phyloP scores from a whole-genome alignment of 2,113 vertebrate species.

The rabbit (Oryctolagus cuniculus) region DNA sequence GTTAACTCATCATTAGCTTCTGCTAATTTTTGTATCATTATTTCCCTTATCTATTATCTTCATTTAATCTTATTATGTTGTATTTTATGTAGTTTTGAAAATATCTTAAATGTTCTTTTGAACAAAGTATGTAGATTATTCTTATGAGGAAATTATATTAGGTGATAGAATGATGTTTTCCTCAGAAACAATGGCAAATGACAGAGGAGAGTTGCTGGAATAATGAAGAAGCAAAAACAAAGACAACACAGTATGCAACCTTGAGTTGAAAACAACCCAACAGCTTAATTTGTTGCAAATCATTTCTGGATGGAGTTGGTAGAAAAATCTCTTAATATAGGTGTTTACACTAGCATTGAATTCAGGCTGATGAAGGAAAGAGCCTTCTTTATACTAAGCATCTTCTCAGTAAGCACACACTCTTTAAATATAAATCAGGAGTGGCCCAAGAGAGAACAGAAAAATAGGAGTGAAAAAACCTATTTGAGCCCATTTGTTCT shows the following conservation, averaged over 20 bases:
- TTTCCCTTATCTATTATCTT: background rate
- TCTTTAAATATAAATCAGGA: too few species aligned
- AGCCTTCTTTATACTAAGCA: background rate
- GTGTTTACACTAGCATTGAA: background rate
- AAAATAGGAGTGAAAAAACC: background rate
- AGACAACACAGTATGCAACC: background rate
- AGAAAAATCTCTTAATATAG: background rate
- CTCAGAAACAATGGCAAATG: background rate
- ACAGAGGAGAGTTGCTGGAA: background rate
- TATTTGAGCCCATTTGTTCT: background rate
- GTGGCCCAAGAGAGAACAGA: background rate
- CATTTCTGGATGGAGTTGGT: background rate
- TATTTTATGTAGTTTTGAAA: background rate
- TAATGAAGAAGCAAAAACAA: background rate
- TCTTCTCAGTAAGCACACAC: background rate
- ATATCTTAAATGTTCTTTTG: background rate
- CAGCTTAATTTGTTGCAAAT: background rate
- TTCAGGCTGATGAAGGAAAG: background rate
- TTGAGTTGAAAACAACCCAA: background rate
- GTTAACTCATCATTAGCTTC: background rate
- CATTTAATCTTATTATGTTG: background rate
- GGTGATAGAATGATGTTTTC: background rate
- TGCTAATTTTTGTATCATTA: background rate
- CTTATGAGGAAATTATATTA: slow-evolving; percentile 1
- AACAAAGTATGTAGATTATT: background rate